Percentiles rank a stretch among this genome's conserved stretches.
These are phyloP conservation scores for Aphelenchoides besseyi DNA, from an alignment of 1,140 invertebrate genomes.

Conservation along the genomic window DNA sequence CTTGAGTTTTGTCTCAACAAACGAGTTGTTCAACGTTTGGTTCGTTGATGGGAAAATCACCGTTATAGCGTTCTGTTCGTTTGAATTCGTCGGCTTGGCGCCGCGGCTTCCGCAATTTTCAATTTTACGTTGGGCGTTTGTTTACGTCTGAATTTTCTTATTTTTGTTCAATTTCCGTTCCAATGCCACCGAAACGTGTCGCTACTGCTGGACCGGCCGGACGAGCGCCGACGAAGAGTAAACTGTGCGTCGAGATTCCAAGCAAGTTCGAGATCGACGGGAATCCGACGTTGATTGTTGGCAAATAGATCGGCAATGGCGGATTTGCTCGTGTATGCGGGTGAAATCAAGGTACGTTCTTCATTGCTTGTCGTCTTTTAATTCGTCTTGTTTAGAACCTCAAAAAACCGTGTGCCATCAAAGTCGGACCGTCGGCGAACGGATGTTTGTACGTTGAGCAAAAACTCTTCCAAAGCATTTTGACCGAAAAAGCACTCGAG, in stretches of 20 bases:
- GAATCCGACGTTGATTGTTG: not conserved
- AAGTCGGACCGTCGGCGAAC: conserved; percentile 21
- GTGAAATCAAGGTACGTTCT: conserved; percentile 19
- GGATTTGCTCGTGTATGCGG: conserved; percentile 25
- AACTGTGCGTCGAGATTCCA: conserved; percentile 1
- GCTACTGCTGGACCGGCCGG: not conserved
- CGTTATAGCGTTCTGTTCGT: too few relatives aligned
- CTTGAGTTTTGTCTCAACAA: too few relatives aligned
- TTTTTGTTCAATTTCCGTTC: not conserved
- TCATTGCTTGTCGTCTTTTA: not conserved
- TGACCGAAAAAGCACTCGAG: conserved; percentile 13
- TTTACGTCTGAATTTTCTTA: not conserved
- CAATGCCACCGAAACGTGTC: conserved; percentile 17
- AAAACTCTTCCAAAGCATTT: conserved; percentile 20
- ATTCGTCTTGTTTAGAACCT: conserved; percentile 13
- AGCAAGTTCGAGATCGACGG: not conserved
- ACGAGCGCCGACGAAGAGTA: not conserved
- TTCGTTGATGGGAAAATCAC: too few relatives aligned
- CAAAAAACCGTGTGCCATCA: conserved; percentile 5
- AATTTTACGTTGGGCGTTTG: not conserved
- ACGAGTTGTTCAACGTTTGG: too few relatives aligned
- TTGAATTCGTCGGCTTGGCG: too few relatives aligned
- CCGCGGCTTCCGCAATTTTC: conserved; percentile 2
- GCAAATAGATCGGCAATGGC: conserved; percentile 17
- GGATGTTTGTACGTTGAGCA: conserved; percentile 13